phyloP scores from a whole-genome alignment of 2,888 invertebrate genomes.

The Ischnura elegans region DNA sequence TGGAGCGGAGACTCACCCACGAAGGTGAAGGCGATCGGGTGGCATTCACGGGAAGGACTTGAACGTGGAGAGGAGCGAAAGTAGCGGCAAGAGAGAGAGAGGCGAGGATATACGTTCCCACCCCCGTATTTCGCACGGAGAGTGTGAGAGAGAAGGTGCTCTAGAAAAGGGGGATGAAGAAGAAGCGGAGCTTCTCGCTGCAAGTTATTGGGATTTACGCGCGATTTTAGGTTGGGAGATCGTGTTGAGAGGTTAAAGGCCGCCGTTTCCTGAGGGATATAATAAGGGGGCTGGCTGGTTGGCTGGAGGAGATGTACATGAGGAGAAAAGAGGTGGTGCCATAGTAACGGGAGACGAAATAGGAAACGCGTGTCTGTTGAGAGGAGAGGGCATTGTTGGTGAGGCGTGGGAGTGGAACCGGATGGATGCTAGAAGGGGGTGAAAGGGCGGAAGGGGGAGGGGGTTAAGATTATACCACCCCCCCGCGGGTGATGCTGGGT shows the following conservation, averaged over 20 bases:
- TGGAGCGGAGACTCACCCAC: neutral
- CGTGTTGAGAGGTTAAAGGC: constrained; percentile 27
- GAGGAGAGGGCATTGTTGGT: neutral
- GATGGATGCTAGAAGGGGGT: neutral
- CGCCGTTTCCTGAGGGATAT: constrained; percentile 16
- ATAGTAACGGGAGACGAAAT: constrained; percentile 33
- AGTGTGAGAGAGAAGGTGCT: too few relatives aligned
- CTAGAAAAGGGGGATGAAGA: neutral
- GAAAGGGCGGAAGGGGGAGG: neutral
- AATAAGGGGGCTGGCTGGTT: constrained; percentile 27
- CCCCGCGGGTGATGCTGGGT: neutral
- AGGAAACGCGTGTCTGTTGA: constrained; percentile 2
- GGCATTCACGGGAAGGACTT: neutral
- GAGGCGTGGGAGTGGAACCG: neutral
- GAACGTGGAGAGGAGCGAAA: neutral
- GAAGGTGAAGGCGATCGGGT: neutral
- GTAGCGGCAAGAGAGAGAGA: neutral
- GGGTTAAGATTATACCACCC: neutral
- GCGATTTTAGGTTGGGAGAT: constrained; percentile 34
- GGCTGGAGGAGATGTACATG: neutral
- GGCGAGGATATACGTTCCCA: neutral
- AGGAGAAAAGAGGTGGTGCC: neutral
- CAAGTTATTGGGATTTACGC: constrained; percentile 35
- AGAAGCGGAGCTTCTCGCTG: neutral
- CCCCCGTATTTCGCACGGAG: too few relatives aligned